These are phyloP conservation scores for Stenodema calcarata DNA, from an alignment of 2,888 invertebrate species.

Conservation along the genomic window DNA sequence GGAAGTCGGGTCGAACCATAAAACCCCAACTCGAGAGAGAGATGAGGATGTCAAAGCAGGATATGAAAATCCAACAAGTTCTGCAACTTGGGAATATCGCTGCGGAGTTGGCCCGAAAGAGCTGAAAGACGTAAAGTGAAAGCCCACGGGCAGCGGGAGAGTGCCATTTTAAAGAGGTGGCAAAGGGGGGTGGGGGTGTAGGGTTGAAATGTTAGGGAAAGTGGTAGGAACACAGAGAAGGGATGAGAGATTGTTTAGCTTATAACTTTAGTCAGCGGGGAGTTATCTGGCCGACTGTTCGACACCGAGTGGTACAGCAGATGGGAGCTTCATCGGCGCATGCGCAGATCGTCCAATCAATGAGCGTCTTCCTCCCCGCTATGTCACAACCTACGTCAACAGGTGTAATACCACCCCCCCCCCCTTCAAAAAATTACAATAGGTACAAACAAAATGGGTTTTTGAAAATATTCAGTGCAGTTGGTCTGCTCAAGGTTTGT, in stretches of 20 bases:
- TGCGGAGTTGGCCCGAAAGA: too few species aligned
- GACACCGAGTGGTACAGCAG: neutral
- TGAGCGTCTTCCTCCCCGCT: conserved; percentile 21
- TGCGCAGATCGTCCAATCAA: conserved; percentile 21
- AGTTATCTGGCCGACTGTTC: conserved; percentile 1
- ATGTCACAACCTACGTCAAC: conserved; percentile 37
- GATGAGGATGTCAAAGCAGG: too few species aligned
- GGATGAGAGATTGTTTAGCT: neutral
- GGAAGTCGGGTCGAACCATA: too few species aligned
- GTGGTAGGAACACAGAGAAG: neutral
- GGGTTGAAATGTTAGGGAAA: neutral
- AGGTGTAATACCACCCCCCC: conserved; percentile 24
- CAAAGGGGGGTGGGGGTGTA: too few species aligned
- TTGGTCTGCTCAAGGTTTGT: too few species aligned
- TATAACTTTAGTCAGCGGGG: neutral
- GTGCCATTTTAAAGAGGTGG: too few species aligned
- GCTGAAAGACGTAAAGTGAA: too few species aligned
- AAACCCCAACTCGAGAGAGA: too few species aligned
- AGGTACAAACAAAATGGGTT: neutral
- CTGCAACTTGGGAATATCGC: too few species aligned
- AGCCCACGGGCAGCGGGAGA: too few species aligned
- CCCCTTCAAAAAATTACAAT: neutral
- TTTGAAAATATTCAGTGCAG: too few species aligned
- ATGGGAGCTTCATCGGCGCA: neutral
- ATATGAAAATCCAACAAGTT: too few species aligned